Evolutionary conservation across 2,888 invertebrate species (phyloP).

Genomic region (Cephus pulcher): DNA sequence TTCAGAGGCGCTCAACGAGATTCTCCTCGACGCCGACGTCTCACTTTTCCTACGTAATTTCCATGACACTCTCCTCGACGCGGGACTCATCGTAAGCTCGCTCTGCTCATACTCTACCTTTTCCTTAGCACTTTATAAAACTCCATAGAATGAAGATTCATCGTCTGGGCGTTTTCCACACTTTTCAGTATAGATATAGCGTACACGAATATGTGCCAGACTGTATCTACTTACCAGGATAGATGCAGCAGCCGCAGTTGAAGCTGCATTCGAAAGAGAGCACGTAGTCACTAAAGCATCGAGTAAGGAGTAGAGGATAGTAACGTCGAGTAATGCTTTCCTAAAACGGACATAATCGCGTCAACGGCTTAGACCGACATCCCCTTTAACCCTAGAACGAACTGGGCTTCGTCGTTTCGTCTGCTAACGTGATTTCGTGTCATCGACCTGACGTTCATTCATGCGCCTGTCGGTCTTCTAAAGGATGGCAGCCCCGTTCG

Average conservation of each 20-base stretch:
- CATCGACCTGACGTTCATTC: conserved; percentile 42
- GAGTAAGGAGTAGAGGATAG: neutral
- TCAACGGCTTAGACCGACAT: conserved; percentile 43
- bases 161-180: neutral
- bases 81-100: neutral
- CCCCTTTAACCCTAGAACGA: conserved; percentile 39
- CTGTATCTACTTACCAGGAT: neutral
- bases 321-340: conserved; percentile 18
- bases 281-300: neutral
- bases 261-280: neutral
- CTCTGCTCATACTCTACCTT: neutral
- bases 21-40: neutral
- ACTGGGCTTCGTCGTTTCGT: conserved; percentile 50
- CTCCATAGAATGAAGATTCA: neutral
- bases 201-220: neutral
- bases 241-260: neutral
- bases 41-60: neutral
- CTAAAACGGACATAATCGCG: conserved; percentile 47
- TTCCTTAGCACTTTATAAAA: neutral
- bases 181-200: neutral
- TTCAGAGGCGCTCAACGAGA: conserved; percentile 2
- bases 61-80: neutral
- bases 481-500: neutral
- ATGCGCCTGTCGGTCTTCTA: conserved; percentile 19
- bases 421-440: conserved; percentile 55